Base-by-base conservation (phyloP, 2,113 vertebrate species). In the Microcebus lehilahytsara region DNA sequence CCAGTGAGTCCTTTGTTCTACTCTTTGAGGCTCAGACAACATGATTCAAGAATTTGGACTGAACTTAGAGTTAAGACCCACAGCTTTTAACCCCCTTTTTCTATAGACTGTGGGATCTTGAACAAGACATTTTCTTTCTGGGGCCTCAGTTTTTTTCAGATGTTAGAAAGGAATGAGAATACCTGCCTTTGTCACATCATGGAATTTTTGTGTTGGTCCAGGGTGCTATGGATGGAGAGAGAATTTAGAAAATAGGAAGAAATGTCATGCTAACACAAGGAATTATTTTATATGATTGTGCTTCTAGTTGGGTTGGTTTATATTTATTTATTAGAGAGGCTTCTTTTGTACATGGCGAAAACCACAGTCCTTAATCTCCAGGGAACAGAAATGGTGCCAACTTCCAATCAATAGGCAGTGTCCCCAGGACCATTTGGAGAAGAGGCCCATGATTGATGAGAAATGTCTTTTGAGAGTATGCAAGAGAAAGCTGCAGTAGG, bases 11-110 rank as follows among this genome's bases (percentile, higher is more conserved):
- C 69, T 95, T 91, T 53, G 12, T 77, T 94, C 40, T 83, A n/a
- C 32, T 93, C 69, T 81, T 87, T 71, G 84, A 93, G 85, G 84
- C 81, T 67, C 69, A 56, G 58, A 56, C 27, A 71, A 93, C 79
- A 16, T 64, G 81, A 62, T 67, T 91, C 42, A 91, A 53, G 71
- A 93, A 62, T 78, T 79, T 78, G n/a, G 25, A 86, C 25, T 80
- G 34, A 60, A 91, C 13, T 12, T 14, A 69, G 69, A 84, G 1
- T 58, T 92, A 72, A 85, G 53, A 77, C 5, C 32, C 56, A 9
- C 78, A 81, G 34, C 30, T 94, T 89, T 91, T 37, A 49, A 58
- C 77, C 46, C 5, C 42, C 71, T 25, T 85, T 49, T 80, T 19
- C 58, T 88, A 32, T 83, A 37, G 13, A 22, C 7, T 66, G 1